Percentiles rank a stretch among this genome's conserved stretches.
Evolutionary conservation across 2,797 vertebrate species (phyloP).

Genomic region (Ceryle rudis): DNA sequence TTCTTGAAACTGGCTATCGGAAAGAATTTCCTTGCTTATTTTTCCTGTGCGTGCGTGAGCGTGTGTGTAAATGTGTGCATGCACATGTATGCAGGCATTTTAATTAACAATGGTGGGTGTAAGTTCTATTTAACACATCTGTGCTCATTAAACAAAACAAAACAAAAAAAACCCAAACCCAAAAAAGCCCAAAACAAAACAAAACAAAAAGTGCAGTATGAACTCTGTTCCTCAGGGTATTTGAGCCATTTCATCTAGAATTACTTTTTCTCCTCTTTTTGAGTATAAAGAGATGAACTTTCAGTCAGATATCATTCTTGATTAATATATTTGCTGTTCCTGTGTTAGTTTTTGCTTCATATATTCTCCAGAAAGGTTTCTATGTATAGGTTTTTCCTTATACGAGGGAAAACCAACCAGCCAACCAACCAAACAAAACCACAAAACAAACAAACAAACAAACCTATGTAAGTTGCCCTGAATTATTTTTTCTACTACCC

Average conservation of each 20-base stretch:
- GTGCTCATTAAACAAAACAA: slow-evolving; percentile 10
- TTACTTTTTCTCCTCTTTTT: neutral
- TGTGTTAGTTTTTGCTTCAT: neutral
- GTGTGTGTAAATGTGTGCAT: slow-evolving; percentile 23
- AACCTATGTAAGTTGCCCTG: neutral
- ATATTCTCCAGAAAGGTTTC: neutral
- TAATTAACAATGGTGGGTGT: slow-evolving; percentile 63
- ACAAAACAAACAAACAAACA: neutral
- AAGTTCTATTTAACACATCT: slow-evolving; percentile 67
- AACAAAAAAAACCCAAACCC: no score
- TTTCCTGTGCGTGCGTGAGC: slow-evolving; percentile 73
- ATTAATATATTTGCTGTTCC: neutral
- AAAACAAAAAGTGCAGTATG: neutral
- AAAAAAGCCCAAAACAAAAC: no score
- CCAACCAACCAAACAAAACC: no score
- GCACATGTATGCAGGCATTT: slow-evolving; percentile 33
- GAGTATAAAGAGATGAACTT: neutral
- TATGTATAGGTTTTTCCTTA: neutral
- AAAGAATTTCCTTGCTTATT: slow-evolving; percentile 87
- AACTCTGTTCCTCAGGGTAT: neutral
- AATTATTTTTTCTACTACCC: neutral
- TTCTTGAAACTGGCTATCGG: slow-evolving; percentile 79
- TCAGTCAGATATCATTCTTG: neutral
- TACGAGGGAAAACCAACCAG: neutral
- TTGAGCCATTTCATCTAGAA: neutral